Base-by-base conservation (phyloP, 2,888 invertebrate species). In the Ophioninae sp. region DNA sequence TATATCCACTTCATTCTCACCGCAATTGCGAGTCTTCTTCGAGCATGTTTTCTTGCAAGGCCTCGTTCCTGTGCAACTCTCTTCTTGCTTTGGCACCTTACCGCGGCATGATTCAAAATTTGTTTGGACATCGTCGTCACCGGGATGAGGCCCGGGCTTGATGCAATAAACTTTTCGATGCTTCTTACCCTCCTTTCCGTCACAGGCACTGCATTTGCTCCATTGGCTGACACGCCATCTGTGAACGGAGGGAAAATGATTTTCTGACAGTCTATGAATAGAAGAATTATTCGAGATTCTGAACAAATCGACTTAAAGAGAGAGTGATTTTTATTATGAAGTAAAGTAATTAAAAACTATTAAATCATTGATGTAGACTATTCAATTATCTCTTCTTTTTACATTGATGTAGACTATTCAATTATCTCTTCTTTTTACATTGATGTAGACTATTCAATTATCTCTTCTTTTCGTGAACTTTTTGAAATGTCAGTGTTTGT, bases 201-300 rank as follows among this genome's bases (percentile, higher is more conserved):
- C 93, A 86, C 94, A 94, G 0, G 95, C 94, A 61, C 94, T 94
- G 88, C 95, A 96, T 81, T 94, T 93, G 85, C 95, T 94, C 95
- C 95, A 96, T 74, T 94, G 94, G 7, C 95, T 95, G 5, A 94
- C 93, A 90, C 95, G 94, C 95, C 95, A 95, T 89, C 95, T 95
- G 83, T 7, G 84, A 74, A 64, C 30, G 30, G 30, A 30, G 30
- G 30, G 30, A 30, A 30, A 1, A 30, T 2, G 30, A 1, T 30
- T 30, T 30, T 30, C 30, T 30, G 30, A 3, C 30, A 3, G 30
- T 30, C 3, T 30, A 30, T 30, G 30, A 3, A 30, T 30, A 30
- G 3, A 1, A 30, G 3, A 30, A 30, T 3, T 30, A 30, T 30
- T 30, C 3, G 30, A 30, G 3, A 3, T 30, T 30, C 30, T 30